These are phyloP conservation scores for Tokudaia tokunoshimensis DNA, from an alignment of 2,797 vertebrate species.

Conservation along the genomic window DNA sequence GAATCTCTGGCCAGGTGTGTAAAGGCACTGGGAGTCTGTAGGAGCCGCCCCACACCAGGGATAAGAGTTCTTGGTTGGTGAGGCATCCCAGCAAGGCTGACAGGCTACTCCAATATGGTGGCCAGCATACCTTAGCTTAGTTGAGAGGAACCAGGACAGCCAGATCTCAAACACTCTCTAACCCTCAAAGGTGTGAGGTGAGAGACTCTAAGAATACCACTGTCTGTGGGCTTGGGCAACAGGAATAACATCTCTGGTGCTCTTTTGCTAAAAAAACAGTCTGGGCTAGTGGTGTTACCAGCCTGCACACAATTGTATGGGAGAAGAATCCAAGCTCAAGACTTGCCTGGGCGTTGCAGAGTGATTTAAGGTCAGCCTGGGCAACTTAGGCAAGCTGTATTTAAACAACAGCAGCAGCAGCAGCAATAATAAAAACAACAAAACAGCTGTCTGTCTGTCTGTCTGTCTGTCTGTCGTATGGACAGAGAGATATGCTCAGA, in stretches of 20 bases:
- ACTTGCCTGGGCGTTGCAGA: background rate
- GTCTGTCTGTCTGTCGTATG: background rate
- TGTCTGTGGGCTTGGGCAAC: background rate
- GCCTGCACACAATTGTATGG: background rate
- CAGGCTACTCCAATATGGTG: fast-evolving
- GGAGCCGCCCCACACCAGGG: too few species aligned
- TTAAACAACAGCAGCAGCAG: background rate
- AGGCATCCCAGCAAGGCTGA: background rate
- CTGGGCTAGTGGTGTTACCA: background rate
- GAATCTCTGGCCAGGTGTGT: background rate
- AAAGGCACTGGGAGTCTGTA: background rate
- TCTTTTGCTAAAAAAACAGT: background rate
- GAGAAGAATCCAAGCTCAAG: background rate
- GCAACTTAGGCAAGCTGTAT: background rate
- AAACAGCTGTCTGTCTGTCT: too few species aligned
- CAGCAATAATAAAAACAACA: too few species aligned
- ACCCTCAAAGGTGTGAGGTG: background rate
- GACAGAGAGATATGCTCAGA: background rate
- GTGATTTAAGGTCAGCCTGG: background rate
- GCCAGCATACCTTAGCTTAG: background rate
- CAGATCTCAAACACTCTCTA: fast-evolving
- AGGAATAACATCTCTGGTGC: fast-evolving
- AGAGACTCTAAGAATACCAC: background rate
- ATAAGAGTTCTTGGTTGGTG: background rate
- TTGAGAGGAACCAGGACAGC: background rate